These are phyloP conservation scores for Mesochorus sp. DNA, from an alignment of 2,888 invertebrate genomes.

Conservation along the genomic window DNA sequence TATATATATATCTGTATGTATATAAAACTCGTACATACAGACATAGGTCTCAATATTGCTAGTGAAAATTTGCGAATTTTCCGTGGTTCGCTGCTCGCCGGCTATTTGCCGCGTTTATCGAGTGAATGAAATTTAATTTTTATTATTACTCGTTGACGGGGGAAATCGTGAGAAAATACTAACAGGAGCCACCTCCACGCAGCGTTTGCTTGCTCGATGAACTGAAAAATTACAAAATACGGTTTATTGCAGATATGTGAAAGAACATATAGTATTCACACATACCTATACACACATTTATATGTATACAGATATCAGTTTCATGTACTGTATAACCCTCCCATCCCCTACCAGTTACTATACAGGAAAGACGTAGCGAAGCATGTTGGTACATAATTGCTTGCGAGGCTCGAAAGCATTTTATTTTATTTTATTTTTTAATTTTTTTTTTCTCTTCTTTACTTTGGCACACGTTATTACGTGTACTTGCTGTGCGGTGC, in stretches of 20 bases:
- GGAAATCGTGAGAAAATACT: slow-evolving; percentile 2
- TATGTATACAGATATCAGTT: too few relatives aligned
- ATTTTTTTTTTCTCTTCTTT: slow-evolving; percentile 51
- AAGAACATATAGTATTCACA: background rate
- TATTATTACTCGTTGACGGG: slow-evolving; percentile 11
- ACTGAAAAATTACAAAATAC: slow-evolving; percentile 58
- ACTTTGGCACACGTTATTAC: slow-evolving; percentile 12
- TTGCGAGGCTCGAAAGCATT: slow-evolving; percentile 31
- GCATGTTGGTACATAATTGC: slow-evolving; percentile 50
- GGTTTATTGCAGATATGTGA: slow-evolving; percentile 5
- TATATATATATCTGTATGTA: background rate
- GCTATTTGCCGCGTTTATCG: slow-evolving; percentile 36
- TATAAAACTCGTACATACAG: background rate
- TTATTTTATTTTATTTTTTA: slow-evolving; percentile 53
- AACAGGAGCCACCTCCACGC: background rate
- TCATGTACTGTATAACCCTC: background rate
- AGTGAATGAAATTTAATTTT: slow-evolving; percentile 50
- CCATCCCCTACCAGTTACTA: background rate
- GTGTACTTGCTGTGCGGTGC: background rate
- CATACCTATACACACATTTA: background rate
- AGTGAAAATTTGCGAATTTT: slow-evolving; percentile 23
- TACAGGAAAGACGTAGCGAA: slow-evolving; percentile 34
- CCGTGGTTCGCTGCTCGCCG: background rate
- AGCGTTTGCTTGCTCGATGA: slow-evolving; percentile 38
- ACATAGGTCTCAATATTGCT: background rate